phyloP scores from a whole-genome alignment of 1,140 invertebrate species.

The Ruditapes philippinarum region DNA sequence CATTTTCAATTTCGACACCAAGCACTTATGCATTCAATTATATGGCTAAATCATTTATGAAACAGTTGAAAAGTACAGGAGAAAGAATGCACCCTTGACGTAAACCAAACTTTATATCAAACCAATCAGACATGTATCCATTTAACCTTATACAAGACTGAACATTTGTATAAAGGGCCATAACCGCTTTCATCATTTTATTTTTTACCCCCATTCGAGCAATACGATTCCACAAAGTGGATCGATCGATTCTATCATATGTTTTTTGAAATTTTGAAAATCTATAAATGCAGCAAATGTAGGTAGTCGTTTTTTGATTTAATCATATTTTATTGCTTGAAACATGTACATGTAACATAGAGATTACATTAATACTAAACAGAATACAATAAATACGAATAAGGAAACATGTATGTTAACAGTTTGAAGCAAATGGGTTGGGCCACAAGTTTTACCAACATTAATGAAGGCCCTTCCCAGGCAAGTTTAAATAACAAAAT shows the following conservation, averaged over 20 bases:
- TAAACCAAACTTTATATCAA: constrained; percentile 24
- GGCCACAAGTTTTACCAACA: too few species aligned
- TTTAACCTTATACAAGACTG: constrained; percentile 39
- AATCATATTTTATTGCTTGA: too few species aligned
- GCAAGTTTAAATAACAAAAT: too few species aligned
- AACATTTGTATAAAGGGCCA: constrained; percentile 24
- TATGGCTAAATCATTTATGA: constrained; percentile 59
- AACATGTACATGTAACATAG: too few species aligned
- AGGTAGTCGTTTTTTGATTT: not conserved
- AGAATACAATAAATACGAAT: too few species aligned
- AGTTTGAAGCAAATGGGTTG: too few species aligned
- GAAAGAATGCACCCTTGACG: constrained; percentile 36
- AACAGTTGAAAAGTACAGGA: constrained; percentile 34
- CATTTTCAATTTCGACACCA: constrained; percentile 59
- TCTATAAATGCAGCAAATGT: constrained; percentile 54
- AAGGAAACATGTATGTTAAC: too few species aligned
- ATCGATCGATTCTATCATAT: constrained; percentile 25
- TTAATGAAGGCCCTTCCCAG: too few species aligned
- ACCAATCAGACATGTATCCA: constrained; percentile 46
- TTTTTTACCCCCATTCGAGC: constrained; percentile 18
- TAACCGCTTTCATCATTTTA: constrained; percentile 37
- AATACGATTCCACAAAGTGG: constrained; percentile 40
- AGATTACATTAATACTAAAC: too few species aligned
- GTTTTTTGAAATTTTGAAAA: constrained; percentile 56
- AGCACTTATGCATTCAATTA: constrained; percentile 38